These are phyloP conservation scores for Drosophila lutescens DNA, from an alignment of 2,888 invertebrate genomes.

Conservation along the genomic window DNA sequence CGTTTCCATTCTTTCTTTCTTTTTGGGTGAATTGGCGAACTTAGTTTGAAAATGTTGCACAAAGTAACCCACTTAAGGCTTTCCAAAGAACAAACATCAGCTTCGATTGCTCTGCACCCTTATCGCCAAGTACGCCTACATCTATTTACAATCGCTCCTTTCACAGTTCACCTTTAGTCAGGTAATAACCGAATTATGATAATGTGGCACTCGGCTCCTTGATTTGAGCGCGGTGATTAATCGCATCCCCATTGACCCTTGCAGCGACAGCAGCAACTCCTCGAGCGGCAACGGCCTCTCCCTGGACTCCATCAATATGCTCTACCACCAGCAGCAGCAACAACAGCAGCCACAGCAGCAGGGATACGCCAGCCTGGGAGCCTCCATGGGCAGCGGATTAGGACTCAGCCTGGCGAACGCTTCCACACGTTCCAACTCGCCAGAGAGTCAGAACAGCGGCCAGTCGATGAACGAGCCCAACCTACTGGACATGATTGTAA, in stretches of 20 bases:
- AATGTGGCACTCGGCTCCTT: conserved; percentile 49
- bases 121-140: conserved; percentile 84
- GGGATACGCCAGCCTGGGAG: conserved; percentile 48
- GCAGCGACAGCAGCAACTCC: conserved; percentile 82
- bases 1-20: conserved; percentile 60
- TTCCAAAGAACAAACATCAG: conserved; percentile 84
- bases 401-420: conserved; percentile 68
- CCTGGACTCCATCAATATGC: conserved; percentile 79
- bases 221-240: not conserved
- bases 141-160: conserved; percentile 84
- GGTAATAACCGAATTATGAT: conserved; percentile 71
- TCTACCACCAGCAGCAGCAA: conserved; percentile 69
- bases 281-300: conserved; percentile 81
- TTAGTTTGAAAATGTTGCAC: conserved; percentile 84
- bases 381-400: conserved; percentile 50
- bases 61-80: conserved; percentile 84
- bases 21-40: conserved; percentile 75
- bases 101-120: conserved; percentile 85
- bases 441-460: conserved; percentile 83
- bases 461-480: conserved; percentile 81
- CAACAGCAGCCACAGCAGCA: conserved; percentile 40
- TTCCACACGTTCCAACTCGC: conserved; percentile 83
- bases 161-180: conserved; percentile 84
- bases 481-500: conserved; percentile 83
- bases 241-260: conserved; percentile 20